These are phyloP conservation scores for Glandiceps talaboti DNA, from an alignment of 53 echinoderm and acorn worm genomes.

Conservation along the genomic window DNA sequence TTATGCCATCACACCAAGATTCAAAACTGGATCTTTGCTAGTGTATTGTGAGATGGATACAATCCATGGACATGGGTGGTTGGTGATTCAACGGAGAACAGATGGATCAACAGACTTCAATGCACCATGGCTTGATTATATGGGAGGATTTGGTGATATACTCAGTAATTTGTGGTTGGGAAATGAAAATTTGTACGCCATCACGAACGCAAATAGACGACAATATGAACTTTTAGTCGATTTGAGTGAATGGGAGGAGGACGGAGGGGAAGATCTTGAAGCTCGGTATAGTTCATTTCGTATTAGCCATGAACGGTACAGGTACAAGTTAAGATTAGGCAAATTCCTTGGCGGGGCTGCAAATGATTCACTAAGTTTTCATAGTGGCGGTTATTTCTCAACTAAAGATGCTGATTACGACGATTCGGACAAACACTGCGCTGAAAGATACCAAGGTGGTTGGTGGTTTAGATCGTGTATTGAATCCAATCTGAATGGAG, in stretches of 20 bases:
- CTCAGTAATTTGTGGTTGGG: slow-evolving; percentile 79
- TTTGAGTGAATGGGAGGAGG: background rate
- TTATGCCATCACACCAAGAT: slow-evolving; percentile 86
- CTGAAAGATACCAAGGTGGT: slow-evolving; percentile 74
- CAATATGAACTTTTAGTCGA: background rate
- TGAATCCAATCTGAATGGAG: slow-evolving; percentile 82
- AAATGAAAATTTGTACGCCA: slow-evolving; percentile 56
- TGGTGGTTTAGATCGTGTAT: slow-evolving; percentile 98
- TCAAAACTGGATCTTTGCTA: slow-evolving; percentile 43
- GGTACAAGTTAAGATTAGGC: slow-evolving; percentile 59
- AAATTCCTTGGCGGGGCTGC: slow-evolving; percentile 74
- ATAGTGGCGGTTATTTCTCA: slow-evolving; percentile 68
- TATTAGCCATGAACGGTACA: slow-evolving; percentile 35
- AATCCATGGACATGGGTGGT: slow-evolving; percentile 66
- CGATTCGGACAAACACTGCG: slow-evolving; percentile 65
- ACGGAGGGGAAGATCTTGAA: background rate
- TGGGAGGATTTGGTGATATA: slow-evolving; percentile 74
- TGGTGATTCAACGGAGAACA: slow-evolving; percentile 64
- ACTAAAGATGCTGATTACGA: slow-evolving; percentile 83
- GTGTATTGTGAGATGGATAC: slow-evolving; percentile 85
- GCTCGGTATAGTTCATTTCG: background rate
- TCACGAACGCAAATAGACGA: slow-evolving; percentile 13
- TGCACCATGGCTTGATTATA: slow-evolving; percentile 67
- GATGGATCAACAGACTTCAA: slow-evolving; percentile 90
- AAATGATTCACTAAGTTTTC: slow-evolving; percentile 68